Conservation (phyloP, 2,113 vertebrate genomes). For the Elgaria multicarinata region DNA sequence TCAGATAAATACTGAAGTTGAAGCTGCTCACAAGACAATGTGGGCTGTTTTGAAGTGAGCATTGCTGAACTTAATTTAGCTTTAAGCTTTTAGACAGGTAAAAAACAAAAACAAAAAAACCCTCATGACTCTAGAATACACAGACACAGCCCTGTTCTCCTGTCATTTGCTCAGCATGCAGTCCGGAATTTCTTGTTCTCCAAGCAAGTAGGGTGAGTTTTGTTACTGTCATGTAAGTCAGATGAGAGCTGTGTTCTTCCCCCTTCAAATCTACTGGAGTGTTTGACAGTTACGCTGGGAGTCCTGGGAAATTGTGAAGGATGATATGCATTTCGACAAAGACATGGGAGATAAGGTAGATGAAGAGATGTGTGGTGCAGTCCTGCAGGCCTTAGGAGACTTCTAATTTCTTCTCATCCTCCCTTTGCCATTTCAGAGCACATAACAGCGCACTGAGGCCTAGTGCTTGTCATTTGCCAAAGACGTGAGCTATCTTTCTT, state of each 20-base stretch:
- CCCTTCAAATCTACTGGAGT: slow-evolving; percentile 37
- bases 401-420: neutral
- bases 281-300: slow-evolving; percentile 50
- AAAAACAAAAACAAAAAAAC: no score
- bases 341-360: slow-evolving; percentile 36
- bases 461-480: neutral
- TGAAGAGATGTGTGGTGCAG: slow-evolving; percentile 1
- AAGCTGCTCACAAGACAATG: slow-evolving; percentile 12
- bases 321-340: slow-evolving; percentile 20
- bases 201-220: slow-evolving; percentile 49
- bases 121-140: slow-evolving; percentile 30
- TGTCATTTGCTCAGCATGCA: slow-evolving; percentile 36
- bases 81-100: slow-evolving; percentile 20
- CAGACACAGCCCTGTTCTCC: slow-evolving; percentile 26
- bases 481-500: neutral
- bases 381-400: slow-evolving; percentile 23
- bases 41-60: slow-evolving; percentile 49
- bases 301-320: slow-evolving; percentile 14
- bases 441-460: neutral
- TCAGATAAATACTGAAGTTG: neutral
- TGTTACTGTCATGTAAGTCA: slow-evolving; percentile 43
- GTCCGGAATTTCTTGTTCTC: slow-evolving; percentile 38
- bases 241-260: slow-evolving; percentile 41
- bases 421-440: neutral
- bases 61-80: slow-evolving; percentile 52